Conservation (phyloP, 2,797 vertebrate species). For the Neosilurus mollespiculum region DNA sequence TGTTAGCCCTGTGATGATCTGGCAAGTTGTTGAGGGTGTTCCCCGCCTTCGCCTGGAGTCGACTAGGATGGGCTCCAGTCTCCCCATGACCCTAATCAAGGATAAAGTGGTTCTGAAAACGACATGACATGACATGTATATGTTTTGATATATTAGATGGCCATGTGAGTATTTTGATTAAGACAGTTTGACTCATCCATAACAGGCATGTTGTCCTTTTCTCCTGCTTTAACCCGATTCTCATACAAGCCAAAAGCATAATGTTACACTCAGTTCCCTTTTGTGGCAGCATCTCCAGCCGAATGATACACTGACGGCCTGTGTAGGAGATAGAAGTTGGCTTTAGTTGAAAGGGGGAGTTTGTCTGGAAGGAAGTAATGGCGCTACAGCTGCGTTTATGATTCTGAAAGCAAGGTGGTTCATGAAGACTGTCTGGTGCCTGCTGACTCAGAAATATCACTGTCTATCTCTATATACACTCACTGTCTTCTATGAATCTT, state of each 20-base stretch:
- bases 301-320: constrained; percentile 19
- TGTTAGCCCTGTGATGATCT: too few species aligned
- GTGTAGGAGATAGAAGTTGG: constrained; percentile 35
- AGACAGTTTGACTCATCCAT: constrained; percentile 38
- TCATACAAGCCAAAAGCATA: constrained; percentile 19
- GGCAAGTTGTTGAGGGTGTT: too few species aligned
- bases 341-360: constrained; percentile 39
- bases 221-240: constrained; percentile 23
- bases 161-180: constrained; percentile 30
- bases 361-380: constrained; percentile 35
- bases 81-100: too few species aligned
- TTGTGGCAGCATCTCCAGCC: constrained; percentile 31
- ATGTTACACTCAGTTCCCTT: constrained; percentile 39
- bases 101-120: too few species aligned
- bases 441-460: constrained; percentile 52
- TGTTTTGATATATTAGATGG: constrained; percentile 26
- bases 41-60: too few species aligned
- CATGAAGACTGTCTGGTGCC: constrained; percentile 43
- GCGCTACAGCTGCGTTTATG: constrained; percentile 18
- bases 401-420: constrained; percentile 46
- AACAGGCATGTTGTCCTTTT: constrained; percentile 17
- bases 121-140: not conserved
- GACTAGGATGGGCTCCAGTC: too few species aligned
- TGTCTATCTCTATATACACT: constrained; percentile 37
- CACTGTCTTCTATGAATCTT: constrained; percentile 49